Evolutionary conservation across 2,113 vertebrate species (phyloP), one percentile per base, ranked within the genome.

Genomic region (Ochotona princeps): DNA sequence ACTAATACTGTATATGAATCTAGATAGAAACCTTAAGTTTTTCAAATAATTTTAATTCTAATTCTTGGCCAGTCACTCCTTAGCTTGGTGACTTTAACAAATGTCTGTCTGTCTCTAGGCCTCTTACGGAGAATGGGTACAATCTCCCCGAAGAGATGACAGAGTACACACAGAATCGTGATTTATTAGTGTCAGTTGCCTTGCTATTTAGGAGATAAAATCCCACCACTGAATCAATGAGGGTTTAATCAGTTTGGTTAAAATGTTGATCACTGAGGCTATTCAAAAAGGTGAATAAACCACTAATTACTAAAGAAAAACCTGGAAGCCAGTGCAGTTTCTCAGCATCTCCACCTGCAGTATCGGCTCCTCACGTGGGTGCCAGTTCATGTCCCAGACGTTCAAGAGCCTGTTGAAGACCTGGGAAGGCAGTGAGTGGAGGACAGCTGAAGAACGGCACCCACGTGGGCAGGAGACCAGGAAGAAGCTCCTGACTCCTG

Each of bases 41-140:
- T 93, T 85, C 66, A 91, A 91, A 85, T 84, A 17, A 63, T 32
- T 49, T 91, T 32, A 61, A 79, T 66, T 93, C 23, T 49, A 88
- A 91, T 93, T 88, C 38, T 74, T 88, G 11, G 73, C 35, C 32
- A 92, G 44, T 14, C 47, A 72, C 83, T 78, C 87, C 61, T 89
- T 72, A 66, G 18, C 28, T 65, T 75, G 75, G 32, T 49, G 14
- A 66, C 47, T 14, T 30, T 76, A 74, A 47, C 28, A 86, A 86
- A 61, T 23, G 7, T 23, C 25, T 89, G 12, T 79, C 49, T 70
- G 12, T 30, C 54, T 69, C 49, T 23, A 85, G n/a, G 51, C 21
- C n/a, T 67, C 67, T 89, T 67, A 69, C 61, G 51, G 66, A 81
- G 85, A 82, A 90, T 17, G 28, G 32, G 67, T 49, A 79, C 73